Base-by-base conservation (phyloP, 2,888 invertebrate species). In the Apeira syringaria region DNA sequence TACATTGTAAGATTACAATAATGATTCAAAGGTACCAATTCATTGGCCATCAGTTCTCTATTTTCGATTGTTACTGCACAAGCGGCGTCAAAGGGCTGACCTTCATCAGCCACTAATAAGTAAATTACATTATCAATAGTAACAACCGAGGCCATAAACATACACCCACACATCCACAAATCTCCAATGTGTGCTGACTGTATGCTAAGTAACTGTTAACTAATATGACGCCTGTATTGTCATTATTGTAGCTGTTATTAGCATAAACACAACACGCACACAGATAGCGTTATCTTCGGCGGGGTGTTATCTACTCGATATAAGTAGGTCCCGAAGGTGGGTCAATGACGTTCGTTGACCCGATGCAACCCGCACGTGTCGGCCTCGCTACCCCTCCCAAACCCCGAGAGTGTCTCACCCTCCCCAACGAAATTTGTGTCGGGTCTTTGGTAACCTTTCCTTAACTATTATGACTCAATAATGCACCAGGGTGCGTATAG, bases 331-430 rank as follows among this genome's bases (percentile, higher is more conserved):
- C 70, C 71, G 59, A 61, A 87, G 88, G 74, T 87, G 84, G 88
- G 88, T 88, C 88, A 88, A 88, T 87, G 87, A 83, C 88, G 88
- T 84, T 87, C 88, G 75, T 86, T 83, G 73, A 87, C 86, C 85
- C 80, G 75, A 63, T 84, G 84, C 85, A 84, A 63, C 68, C 78
- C 75, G 79, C 85, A 82, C 84, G 85, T 83, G 85, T 66, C 74
- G 81, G 74, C 84, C 82, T 80, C 82, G 80, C 69, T 65, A 39
- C 59, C 62, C 61, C 50, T 56, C 50, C 47, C 53, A 42, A 48
- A 44, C 49, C 55, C 32, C 47, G 47, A 49, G 53, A 61, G 55
- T 26, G 34, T 29, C 34, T 28, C 56, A 43, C 47, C 51, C 61
- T n/a, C 51, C 46, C 42, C 12, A 33, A 26, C 13, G 20, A 58